Evolutionary conservation across 64 coral and sea anemone genomes (phyloP).

Genomic region (Astreopora myriophthalma): DNA sequence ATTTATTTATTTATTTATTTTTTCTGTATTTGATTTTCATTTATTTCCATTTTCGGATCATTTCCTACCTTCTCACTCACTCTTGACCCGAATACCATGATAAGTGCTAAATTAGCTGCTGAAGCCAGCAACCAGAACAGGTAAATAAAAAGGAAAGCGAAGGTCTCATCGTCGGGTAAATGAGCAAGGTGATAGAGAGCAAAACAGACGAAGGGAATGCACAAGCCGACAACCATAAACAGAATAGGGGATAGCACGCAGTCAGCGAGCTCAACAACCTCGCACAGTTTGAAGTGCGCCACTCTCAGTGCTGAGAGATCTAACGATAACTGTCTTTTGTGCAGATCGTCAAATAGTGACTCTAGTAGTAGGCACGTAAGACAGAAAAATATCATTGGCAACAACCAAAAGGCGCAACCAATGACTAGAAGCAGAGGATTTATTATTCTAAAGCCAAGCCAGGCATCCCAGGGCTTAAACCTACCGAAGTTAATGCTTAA

Average conservation of each 20-base stretch:
- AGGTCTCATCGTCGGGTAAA: neutral
- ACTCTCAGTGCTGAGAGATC: neutral
- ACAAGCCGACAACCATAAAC: neutral
- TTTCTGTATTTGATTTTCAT: no score
- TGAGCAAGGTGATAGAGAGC: neutral
- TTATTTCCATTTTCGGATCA: no score
- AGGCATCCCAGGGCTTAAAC: neutral
- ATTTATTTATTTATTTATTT: neutral
- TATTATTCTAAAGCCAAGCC: slow-evolving; percentile 12
- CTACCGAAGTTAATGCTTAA: neutral
- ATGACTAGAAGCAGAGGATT: neutral
- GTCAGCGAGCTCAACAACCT: neutral
- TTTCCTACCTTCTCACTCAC: slow-evolving; percentile 1
- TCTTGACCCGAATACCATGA: neutral
- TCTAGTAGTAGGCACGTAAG: neutral
- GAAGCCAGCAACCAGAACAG: neutral
- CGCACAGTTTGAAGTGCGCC: neutral
- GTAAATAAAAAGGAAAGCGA: neutral
- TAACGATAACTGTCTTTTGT: neutral
- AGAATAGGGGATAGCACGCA: neutral
- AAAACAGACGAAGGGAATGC: neutral
- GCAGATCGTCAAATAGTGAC: neutral
- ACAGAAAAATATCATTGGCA: slow-evolving; percentile 6
- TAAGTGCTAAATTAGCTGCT: neutral
- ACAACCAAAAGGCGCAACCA: slow-evolving; percentile 3